A percentile compares a stretch with the other conserved stretches of the same genome.
These are phyloP conservation scores for Neogale vison DNA, from an alignment of 2,113 vertebrate species.

Conservation along the genomic window DNA sequence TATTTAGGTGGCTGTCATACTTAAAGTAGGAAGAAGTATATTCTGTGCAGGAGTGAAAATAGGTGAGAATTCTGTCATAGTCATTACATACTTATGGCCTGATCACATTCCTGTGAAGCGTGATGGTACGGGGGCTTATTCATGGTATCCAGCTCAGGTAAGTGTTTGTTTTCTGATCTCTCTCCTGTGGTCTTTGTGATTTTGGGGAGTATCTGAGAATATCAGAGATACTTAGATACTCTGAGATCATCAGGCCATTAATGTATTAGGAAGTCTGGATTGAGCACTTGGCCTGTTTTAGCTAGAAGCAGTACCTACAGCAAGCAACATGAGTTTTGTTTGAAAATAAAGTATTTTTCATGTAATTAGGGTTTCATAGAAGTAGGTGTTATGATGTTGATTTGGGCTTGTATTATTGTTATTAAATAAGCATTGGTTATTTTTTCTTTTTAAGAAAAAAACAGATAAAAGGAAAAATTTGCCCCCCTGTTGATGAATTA, in stretches of 20 bases:
- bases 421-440: background rate
- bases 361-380: constrained; percentile 21
- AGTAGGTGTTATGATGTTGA: background rate
- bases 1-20: background rate
- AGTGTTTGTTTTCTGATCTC: background rate
- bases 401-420: constrained; percentile 41
- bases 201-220: background rate
- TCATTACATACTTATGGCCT: background rate
- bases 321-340: constrained; percentile 2
- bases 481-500: constrained; percentile 15
- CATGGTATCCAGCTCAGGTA: background rate
- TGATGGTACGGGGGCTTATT: background rate
- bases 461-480: constrained; percentile 59
- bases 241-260: background rate
- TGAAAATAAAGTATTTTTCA: constrained; percentile 35
- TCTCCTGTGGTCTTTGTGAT: background rate
- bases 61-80: constrained; percentile 31
- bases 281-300: background rate
- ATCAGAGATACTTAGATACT: background rate
- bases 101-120: background rate
- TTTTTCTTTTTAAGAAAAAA: background rate
- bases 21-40: background rate
- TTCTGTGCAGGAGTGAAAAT: constrained; percentile 28
- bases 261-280: background rate
- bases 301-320: background rate